These are phyloP conservation scores for Xestoiulus laeticollis DNA, from an alignment of 2,888 invertebrate genomes.

Conservation along the genomic window DNA sequence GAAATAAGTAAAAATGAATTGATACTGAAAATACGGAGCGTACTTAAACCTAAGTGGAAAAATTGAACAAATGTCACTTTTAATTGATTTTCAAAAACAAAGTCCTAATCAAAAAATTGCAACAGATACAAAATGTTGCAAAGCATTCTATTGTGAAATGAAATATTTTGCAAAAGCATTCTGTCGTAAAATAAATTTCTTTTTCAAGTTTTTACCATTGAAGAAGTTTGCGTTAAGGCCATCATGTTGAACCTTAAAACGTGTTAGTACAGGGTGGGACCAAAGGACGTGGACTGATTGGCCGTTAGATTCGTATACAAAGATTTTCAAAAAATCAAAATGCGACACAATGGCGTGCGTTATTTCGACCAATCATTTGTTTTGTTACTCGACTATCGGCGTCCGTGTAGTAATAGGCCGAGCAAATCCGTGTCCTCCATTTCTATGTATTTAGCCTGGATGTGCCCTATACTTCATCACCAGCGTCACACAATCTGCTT, in stretches of 20 bases:
- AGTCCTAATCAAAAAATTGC: too few species aligned
- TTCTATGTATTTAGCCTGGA: background rate
- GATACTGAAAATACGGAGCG: too few species aligned
- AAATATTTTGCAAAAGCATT: background rate
- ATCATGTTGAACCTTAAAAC: background rate
- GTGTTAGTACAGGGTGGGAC: background rate
- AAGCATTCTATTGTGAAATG: too few species aligned
- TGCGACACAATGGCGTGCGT: background rate
- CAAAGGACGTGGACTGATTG: background rate
- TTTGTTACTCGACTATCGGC: too few species aligned
- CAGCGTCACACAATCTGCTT: background rate
- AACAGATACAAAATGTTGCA: too few species aligned
- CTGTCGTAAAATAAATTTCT: background rate
- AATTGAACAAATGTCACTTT: too few species aligned
- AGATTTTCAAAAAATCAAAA: background rate
- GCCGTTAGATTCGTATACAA: background rate
- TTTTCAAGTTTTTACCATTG: background rate
- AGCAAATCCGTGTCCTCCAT: background rate
- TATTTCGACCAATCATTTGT: too few species aligned
- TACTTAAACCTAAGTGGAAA: too few species aligned
- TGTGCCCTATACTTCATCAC: background rate
- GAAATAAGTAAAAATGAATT: too few species aligned
- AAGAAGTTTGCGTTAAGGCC: too few species aligned
- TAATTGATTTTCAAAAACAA: too few species aligned
- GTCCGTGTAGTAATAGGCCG: background rate